Evolutionary conservation across 2,888 invertebrate genomes (phyloP), one percentile per base, ranked within the genome.

Genomic region (Meta bourneti): DNA sequence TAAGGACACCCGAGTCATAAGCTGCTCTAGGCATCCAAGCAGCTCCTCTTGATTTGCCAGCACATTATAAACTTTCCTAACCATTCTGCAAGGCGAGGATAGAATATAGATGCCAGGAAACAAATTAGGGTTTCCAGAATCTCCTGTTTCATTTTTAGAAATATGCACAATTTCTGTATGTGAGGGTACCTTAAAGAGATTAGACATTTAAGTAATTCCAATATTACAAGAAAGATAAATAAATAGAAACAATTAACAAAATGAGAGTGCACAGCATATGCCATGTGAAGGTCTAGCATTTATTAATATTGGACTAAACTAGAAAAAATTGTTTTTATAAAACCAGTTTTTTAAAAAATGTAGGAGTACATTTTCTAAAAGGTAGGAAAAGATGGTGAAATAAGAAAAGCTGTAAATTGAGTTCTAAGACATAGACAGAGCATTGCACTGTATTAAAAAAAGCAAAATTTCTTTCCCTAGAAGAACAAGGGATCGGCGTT

Each of bases 101-200:
- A 98, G 98, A 1, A 99, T 95, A 95, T 97, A 99, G 61, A 99
- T 95, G 0, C 99, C 99, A 0, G 99, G 98, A 95, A 97, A 99
- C 94, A 99, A 99, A 0, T 13, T 8, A 0, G 69, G 74, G 7
- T 75, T 16, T 6, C 7, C 61, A 61, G 61, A 61, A 16, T 16
- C 16, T 16, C 11, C 61, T 0, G 5, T 9, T 16, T 61, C 13
- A 61, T 11, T 51, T 81, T 85, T 13, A 6, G 49, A 9, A n/a
- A 91, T 72, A 6, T 34, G 52, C 11, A 91, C 78, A 16, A 91
- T 78, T 82, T 91, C 91, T 61, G 91, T 81, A 48, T 72, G 34
- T 8, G n/a, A 6, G 8, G 91, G 87, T 13, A 91, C 16, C 91
- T 91, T 72, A 49, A 91, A 70, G 48, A 6, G 11, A n/a, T 49